Base-by-base conservation (phyloP, 92 coral and sea anemone genomes). In the Palythoa grandiflora region DNA sequence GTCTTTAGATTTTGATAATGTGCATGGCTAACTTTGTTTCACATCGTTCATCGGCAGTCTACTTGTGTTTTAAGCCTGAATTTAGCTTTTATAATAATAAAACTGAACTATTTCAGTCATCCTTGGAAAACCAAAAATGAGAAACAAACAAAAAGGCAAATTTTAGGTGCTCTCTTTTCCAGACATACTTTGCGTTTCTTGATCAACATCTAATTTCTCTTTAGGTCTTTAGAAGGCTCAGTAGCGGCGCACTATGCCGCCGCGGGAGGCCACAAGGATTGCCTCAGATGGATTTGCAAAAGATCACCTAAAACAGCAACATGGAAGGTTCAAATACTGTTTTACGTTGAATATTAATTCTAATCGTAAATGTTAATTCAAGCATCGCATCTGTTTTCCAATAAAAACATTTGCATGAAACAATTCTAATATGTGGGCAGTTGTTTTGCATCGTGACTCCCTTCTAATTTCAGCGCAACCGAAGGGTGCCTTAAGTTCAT, bases 171-270 rank as follows among this genome's bases (percentile, higher is more conserved):
- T 57, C 21, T n/a, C 6, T 1, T 61, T 1, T 3, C 35, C 20
- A 15, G n/a, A 1, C n/a, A 63, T 2, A 16, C 20, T 63, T 8
- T 44, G 50, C 36, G 21, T 63, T 9, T 9, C 9, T 63, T 63
- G 36, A 63, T 63, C 9, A 16, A 63, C 70, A 63, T n/a, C 8
- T 19, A 63, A 6, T 36, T 53, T 74, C 65, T 87, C 4, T 70
- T 39, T 79, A 95, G 98, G 88, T 95, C 98, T 63, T 93, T 84
- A 6, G 98, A 95, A 85, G 98, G 96, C 20, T 95, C 96, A 39
- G 93, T 93, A 20, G 92, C 96, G 65, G 96, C 98, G 68, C 98
- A 95, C 83, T 95, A 95, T 38, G 98, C 98, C 15, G 96, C 98
- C 1, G 96, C 96, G 7, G 98, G 98, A 0, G 98, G 96, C 57